phyloP scores from a whole-genome alignment of 2,113 vertebrate genomes.

The Montifringilla adamsi region DNA sequence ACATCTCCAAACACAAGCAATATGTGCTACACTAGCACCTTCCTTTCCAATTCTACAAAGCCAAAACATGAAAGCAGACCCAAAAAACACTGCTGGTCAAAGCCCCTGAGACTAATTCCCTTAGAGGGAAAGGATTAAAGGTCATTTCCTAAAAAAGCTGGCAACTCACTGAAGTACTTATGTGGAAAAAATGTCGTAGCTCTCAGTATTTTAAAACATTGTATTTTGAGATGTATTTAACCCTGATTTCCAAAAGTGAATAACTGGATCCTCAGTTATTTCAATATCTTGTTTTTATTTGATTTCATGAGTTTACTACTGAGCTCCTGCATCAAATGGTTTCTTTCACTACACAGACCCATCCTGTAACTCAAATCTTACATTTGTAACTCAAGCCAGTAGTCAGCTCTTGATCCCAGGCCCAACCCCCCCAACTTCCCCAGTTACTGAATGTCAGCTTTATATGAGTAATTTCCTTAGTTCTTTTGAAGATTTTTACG shows the following conservation, averaged over 20 bases:
- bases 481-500: background rate
- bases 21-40: background rate
- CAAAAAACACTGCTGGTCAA: background rate
- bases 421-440: rapidly evolving
- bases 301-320: background rate
- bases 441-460: background rate
- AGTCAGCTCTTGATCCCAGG: background rate
- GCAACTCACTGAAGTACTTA: background rate
- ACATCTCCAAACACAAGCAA: background rate
- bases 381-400: background rate
- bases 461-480: background rate
- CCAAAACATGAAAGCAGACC: background rate
- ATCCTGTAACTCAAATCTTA: background rate
- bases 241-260: background rate
- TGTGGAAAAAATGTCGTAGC: background rate
- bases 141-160: background rate
- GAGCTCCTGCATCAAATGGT: background rate
- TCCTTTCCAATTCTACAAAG: background rate
- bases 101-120: background rate
- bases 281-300: background rate
- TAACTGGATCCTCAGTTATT: background rate
- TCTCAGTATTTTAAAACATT: background rate
- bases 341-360: background rate
- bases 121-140: background rate
- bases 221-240: background rate